phyloP scores from a whole-genome alignment of 2,888 invertebrate genomes.

The Drepanosiphum platanoidis region DNA sequence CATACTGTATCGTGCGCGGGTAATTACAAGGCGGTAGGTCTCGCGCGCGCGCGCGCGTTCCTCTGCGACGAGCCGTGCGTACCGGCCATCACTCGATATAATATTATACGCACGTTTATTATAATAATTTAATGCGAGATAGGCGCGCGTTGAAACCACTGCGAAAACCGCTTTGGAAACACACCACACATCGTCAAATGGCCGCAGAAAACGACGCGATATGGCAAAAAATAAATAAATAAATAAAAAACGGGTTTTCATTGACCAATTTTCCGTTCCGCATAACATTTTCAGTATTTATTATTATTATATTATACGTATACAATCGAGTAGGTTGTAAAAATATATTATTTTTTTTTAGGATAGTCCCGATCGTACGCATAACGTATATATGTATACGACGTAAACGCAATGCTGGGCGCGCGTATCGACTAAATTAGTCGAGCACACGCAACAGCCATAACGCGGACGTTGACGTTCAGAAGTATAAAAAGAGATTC shows the following conservation, averaged over 20 bases:
- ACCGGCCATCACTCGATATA: not conserved
- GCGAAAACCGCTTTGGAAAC: not conserved
- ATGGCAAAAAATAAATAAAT: not conserved
- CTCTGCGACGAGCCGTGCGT: no score
- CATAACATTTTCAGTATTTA: not conserved
- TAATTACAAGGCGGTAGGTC: constrained; percentile 44
- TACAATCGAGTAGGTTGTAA: not conserved
- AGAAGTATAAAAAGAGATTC: not conserved
- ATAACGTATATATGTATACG: not conserved
- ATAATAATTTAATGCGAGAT: not conserved
- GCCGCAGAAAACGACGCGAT: not conserved
- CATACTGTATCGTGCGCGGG: not conserved
- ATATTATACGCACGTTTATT: not conserved
- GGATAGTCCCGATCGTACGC: not conserved
- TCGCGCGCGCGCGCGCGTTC: not conserved
- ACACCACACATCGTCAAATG: no score
- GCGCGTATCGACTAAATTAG: constrained; percentile 11
- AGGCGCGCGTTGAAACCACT: not conserved
- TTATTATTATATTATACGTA: not conserved
- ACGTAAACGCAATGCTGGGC: not conserved
- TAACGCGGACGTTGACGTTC: constrained; percentile 55
- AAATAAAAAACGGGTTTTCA: not conserved
- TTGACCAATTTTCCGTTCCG: not conserved
- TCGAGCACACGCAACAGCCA: constrained; percentile 31
- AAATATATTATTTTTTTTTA: constrained; percentile 1